Base-by-base conservation (phyloP, 2,797 vertebrate species). In the Notoglanidium macrostoma region DNA sequence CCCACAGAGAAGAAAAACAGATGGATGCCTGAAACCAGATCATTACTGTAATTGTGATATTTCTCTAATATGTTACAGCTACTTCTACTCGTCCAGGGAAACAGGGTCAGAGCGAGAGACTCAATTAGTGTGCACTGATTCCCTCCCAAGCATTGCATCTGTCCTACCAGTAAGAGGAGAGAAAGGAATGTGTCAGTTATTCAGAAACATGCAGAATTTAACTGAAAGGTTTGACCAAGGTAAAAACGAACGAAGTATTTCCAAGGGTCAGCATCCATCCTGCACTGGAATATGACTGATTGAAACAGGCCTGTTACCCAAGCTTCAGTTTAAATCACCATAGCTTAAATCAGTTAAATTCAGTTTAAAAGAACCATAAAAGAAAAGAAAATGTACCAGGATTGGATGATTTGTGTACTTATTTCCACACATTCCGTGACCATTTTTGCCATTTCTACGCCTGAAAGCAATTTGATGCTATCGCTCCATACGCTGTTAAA, bases 391-490 rank as follows among this genome's bases (percentile, higher is more conserved):
- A 46, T 9, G 21, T 14, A 7, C 9, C 77, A 59, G 32, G 29
- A 44, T 61, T 80, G 14, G 7, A 46, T 19, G 5, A 65, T 46
- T 57, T 59, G 57, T 67, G 14, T 21, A 23, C 68, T 63, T 73
- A 83, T 29, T 83, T 83, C 35, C 26, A 65, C 49, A 57, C 29
- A 79, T 23, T 79, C 54, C 19, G 1, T 57, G 17, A 59, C 74
- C 49, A 29, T 29, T 54, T 54, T 77, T 32, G n/a, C 74, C 10
- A 55, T 87, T 84, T 78, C 35, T 29, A 26, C n/a, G 23, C 17
- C 72, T 78, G 49, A 57, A 40, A 76, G 70, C 40, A 29, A 44
- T 77, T 61, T 68, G 86, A 87, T 87, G 32, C 51, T 68, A 83
- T 83, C 68, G 10, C 72, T 57, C 23, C 15, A n/a, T 21, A 29